phyloP scores from a whole-genome alignment of 2,888 invertebrate species.

The Scelioninae gen. 1 region DNA sequence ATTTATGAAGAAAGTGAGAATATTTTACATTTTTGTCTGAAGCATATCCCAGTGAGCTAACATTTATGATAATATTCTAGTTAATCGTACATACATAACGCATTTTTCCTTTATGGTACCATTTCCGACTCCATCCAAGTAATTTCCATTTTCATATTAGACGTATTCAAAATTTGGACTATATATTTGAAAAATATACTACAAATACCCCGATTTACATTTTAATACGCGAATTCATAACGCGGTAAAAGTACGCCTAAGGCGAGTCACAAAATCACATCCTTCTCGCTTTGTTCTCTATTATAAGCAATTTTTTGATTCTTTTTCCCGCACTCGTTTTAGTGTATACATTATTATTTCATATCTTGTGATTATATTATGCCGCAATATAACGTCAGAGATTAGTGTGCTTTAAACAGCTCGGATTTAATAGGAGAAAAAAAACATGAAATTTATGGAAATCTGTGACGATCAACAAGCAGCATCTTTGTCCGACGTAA shows the following conservation, averaged over 20 bases:
- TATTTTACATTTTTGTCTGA: too few relatives aligned
- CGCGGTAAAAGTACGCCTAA: conserved; percentile 45
- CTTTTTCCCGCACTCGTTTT: conserved; percentile 22
- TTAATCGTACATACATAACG: conserved; percentile 38
- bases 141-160: conserved; percentile 37
- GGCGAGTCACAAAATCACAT: conserved; percentile 30
- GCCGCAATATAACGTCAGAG: conserved; percentile 29
- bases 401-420: conserved; percentile 45
- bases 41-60: too few relatives aligned
- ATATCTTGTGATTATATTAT: conserved; percentile 55
- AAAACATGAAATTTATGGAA: conserved; percentile 50
- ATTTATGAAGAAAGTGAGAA: too few relatives aligned
- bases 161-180: conserved; percentile 41
- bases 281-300: conserved; percentile 46
- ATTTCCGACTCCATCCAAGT: conserved; percentile 9
- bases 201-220: conserved; percentile 54
- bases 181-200: conserved; percentile 47
- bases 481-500: conserved; percentile 38
- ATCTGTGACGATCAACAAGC: conserved; percentile 42
- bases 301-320: conserved; percentile 45
- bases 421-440: conserved; percentile 45
- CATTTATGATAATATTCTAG: conserved; percentile 36
- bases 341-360: conserved; percentile 53
- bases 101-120: conserved; percentile 20
- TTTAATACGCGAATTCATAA: conserved; percentile 56